Evolutionary conservation across 2,797 vertebrate species (phyloP).

Genomic region (Masticophis lateralis): DNA sequence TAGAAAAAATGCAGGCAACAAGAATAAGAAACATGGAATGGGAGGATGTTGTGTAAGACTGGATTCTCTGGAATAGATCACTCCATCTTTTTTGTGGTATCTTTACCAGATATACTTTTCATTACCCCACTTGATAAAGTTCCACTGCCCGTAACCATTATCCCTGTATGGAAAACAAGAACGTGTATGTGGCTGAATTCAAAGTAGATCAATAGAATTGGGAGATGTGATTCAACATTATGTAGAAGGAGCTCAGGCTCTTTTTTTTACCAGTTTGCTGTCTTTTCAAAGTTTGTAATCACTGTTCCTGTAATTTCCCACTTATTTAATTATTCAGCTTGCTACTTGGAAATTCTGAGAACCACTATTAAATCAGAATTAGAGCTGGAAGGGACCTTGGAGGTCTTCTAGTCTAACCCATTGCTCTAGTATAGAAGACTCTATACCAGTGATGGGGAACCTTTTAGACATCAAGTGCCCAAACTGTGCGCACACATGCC

Average conservation of each 20-base stretch:
- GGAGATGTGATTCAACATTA: not conserved
- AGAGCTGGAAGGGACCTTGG: not conserved
- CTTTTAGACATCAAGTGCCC: too few species aligned
- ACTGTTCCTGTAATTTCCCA: not conserved
- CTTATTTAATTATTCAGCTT: not conserved
- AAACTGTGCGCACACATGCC: too few species aligned
- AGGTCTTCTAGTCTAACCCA: not conserved
- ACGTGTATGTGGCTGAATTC: not conserved
- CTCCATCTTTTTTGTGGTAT: not conserved
- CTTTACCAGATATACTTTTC: not conserved
- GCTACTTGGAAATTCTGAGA: not conserved
- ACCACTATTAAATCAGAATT: not conserved
- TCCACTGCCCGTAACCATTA: accelerated
- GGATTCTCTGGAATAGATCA: not conserved
- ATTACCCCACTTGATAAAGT: conserved; percentile 3
- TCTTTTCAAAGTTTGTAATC: not conserved
- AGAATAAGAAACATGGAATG: not conserved
- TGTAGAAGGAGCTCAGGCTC: not conserved
- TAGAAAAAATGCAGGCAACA: not conserved
- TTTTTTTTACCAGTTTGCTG: not conserved
- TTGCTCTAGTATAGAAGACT: not conserved
- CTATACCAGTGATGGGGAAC: not conserved
- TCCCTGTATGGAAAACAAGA: not conserved
- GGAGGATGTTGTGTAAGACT: not conserved
- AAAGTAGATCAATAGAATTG: not conserved